phyloP scores from a whole-genome alignment of 2,888 invertebrate genomes.

The Venustoraphidia nigricollis region DNA sequence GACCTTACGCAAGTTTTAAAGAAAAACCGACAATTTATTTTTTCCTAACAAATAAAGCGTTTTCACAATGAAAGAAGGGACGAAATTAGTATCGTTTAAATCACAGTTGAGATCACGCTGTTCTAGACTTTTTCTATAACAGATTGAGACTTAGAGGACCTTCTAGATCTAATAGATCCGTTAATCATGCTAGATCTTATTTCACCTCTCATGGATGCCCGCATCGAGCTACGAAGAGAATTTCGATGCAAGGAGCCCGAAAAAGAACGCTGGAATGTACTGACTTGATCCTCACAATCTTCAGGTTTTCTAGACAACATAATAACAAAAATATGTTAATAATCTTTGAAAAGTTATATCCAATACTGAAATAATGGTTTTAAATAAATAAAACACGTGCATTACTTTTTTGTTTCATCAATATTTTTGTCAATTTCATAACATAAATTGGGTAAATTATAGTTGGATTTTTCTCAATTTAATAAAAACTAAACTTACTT shows the following conservation, averaged over 20 bases:
- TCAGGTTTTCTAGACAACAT: conserved; percentile 22
- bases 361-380: background rate
- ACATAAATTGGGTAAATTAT: too few relatives aligned
- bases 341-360: too few relatives aligned
- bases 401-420: too few relatives aligned
- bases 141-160: conserved; percentile 16
- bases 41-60: too few relatives aligned
- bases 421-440: too few relatives aligned
- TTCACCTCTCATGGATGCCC: conserved; percentile 48
- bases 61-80: too few relatives aligned
- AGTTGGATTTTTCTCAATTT: background rate
- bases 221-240: conserved; percentile 33
- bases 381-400: background rate
- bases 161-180: conserved; percentile 31
- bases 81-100: too few relatives aligned
- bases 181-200: conserved; percentile 41
- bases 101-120: too few relatives aligned
- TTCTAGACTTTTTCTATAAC: too few relatives aligned
- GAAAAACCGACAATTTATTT: too few relatives aligned
- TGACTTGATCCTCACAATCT: conserved; percentile 19
- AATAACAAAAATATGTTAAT: conserved; percentile 9
- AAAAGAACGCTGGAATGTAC: conserved; percentile 17
- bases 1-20: too few relatives aligned
- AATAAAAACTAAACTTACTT: conserved; percentile 31
- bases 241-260: conserved; percentile 21